Evolutionary conservation across 2,113 vertebrate genomes (phyloP), one percentile per base, ranked within the genome.

Genomic region (Pristiophorus japonicus): DNA sequence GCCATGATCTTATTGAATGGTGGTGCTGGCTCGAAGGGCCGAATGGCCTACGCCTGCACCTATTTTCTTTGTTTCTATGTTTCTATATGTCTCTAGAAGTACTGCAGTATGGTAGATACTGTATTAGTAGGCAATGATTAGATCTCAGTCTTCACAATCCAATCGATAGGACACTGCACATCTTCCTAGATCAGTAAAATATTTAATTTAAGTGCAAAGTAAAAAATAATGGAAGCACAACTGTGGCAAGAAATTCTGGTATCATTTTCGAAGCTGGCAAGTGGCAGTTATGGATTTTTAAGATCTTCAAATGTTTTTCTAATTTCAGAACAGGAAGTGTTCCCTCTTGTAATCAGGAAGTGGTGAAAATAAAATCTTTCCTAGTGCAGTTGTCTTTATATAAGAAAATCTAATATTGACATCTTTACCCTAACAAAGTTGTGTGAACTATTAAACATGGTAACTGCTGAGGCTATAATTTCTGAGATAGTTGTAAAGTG

Each of bases 311-410:
- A 59, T 62, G 51, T 34, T 90, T 90, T 90, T 90, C 47, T 90
- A 12, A 90, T 59, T n/a, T 90, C 51, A 34, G 87, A 90, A 90
- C 87, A 90, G 87, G 87, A 90, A 90, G 87, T 90, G 87, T 90
- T 90, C 87, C 87, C 30, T 90, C 27, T 59, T 27, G 3, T 59
- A 62, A 59, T 62, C 87, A 90, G 87, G 55, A 90, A 90, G 87
- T 90, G 30, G 30, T n/a, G 11, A 12, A 90, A 90, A 59, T 24
- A 59, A 14, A 90, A 90, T 59, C 18, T n/a, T 18, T 81, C n/a
- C 20, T 81, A 45, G 0, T 42, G 18, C 38, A 42, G 18, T 42
- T 81, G 38, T 81, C 78, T 81, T 81, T 73, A 34, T 42, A 38
- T 81, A 81, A 81, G 38, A 42, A 81, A 45, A 18, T 22, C 12